A percentile compares a stretch with the other conserved stretches of the same genome.
These are phyloP conservation scores for Palloptera scutellata DNA, from an alignment of 2,888 invertebrate genomes.

Conservation along the genomic window DNA sequence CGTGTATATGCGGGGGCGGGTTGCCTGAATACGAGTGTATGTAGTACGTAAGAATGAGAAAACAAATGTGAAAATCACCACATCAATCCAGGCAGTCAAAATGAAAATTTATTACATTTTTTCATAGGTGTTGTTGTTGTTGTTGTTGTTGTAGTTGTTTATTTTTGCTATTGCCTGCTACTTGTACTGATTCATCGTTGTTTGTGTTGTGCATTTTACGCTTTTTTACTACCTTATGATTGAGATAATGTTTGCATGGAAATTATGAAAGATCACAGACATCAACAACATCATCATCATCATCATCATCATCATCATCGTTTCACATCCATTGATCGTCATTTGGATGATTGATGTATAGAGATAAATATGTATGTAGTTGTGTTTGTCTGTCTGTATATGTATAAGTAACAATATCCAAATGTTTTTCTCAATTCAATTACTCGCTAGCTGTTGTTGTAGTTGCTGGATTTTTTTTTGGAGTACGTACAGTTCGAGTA, in stretches of 20 bases:
- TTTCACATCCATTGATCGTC: slow-evolving; percentile 15
- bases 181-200: background rate
- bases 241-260: slow-evolving; percentile 32
- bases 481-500: too few relatives aligned
- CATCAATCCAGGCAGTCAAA: slow-evolving; percentile 50
- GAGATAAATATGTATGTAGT: background rate
- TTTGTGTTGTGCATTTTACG: slow-evolving; percentile 18
- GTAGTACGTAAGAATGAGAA: slow-evolving; percentile 19
- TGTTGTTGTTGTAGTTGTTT: too few relatives aligned
- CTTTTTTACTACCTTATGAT: slow-evolving; percentile 27
- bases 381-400: too few relatives aligned
- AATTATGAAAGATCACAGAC: slow-evolving; percentile 36
- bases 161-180: background rate
- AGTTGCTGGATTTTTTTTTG: too few relatives aligned
- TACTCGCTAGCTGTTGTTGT: background rate
- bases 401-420: background rate
- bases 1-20: background rate
- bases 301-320: background rate
- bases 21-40: background rate
- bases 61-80: slow-evolving; percentile 27
- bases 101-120: slow-evolving; percentile 56
- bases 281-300: slow-evolving; percentile 2
- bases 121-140: slow-evolving; percentile 12
- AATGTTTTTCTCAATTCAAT: slow-evolving; percentile 9
- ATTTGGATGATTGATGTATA: slow-evolving; percentile 28